Conservation (phyloP, 2,113 vertebrate species). For the Marmota monax region DNA sequence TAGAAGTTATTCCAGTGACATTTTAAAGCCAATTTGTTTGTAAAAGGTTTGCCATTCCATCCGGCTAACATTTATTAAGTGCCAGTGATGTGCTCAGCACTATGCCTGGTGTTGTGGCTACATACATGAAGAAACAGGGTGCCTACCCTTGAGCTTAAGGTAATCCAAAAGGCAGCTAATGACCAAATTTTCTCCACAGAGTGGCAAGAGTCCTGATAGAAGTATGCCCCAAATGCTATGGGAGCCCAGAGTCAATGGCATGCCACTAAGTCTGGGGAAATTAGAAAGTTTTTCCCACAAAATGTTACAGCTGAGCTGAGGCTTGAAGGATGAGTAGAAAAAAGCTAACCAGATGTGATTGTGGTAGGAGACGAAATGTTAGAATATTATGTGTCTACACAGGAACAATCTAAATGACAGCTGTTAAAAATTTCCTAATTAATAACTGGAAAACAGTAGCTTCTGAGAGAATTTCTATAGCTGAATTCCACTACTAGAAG, state of each 20-base stretch:
- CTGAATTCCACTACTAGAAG: neutral
- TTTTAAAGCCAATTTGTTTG: conserved; percentile 34
- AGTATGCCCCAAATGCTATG: neutral
- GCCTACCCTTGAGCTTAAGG: neutral
- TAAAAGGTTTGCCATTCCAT: neutral
- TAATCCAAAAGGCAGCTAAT: neutral
- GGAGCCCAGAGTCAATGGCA: neutral
- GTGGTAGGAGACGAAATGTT: neutral
- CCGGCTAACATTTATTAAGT: neutral
- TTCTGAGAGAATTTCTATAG: conserved; percentile 47
- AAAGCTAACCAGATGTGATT: neutral
- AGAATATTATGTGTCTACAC: fast-evolving
- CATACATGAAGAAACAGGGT: neutral
- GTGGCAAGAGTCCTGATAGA: neutral
- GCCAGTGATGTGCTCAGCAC: neutral
- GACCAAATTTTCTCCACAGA: neutral
- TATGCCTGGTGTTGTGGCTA: neutral
- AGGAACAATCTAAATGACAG: neutral
- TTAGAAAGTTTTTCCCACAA: neutral
- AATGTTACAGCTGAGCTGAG: neutral
- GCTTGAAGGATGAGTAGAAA: neutral
- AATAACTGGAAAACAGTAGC: neutral
- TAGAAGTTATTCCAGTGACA: neutral
- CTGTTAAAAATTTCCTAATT: neutral
- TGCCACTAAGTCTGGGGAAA: neutral